phyloP scores from a whole-genome alignment of 2,113 vertebrate species.

The Macrotis lagotis region DNA sequence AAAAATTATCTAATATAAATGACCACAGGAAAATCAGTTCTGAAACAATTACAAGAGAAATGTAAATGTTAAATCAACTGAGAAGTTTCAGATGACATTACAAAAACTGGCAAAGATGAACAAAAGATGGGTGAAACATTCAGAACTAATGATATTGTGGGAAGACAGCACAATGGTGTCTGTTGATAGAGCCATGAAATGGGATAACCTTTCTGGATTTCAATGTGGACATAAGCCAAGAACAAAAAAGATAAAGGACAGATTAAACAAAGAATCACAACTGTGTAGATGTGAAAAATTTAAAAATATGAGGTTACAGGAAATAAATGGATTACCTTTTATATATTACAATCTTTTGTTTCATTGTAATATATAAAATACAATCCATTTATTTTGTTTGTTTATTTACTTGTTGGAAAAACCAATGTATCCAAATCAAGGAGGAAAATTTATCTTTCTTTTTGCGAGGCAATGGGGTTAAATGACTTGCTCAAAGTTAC shows the following conservation, averaged over 20 bases:
- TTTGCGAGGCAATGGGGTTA: too few species aligned
- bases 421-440: neutral
- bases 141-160: neutral
- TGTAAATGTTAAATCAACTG: neutral
- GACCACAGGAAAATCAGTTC: neutral
- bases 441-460: too few species aligned
- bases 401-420: too few species aligned
- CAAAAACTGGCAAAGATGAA: neutral
- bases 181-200: neutral
- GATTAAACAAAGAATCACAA: neutral
- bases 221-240: neutral
- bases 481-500: too few species aligned
- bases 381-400: too few species aligned
- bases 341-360: neutral
- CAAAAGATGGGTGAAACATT: neutral
- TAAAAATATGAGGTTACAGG: neutral
- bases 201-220: neutral
- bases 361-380: too few species aligned
- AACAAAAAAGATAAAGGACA: neutral
- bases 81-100: neutral
- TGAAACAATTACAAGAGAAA: neutral
- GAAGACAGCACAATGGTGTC: neutral
- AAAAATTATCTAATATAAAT: neutral
- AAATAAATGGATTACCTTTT: neutral
- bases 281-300: neutral